Evolutionary conservation across 1,140 invertebrate species (phyloP), one percentile per base, ranked within the genome.

Genomic region (Latrodectus geometricus): DNA sequence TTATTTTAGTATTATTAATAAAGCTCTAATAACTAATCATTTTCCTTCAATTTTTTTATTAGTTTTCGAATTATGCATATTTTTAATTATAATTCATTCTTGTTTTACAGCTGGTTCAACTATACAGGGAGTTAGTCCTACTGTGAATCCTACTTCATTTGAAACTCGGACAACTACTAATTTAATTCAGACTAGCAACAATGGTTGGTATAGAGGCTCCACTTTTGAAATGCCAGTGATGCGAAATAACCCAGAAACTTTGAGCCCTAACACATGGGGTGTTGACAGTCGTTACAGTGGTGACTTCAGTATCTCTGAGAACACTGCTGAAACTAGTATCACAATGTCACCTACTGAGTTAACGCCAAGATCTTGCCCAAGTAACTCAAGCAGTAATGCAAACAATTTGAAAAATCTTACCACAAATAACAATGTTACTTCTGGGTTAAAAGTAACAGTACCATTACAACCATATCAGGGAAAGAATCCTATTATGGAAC

Each of bases 401-500:
- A 88, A 79, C 68, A 89, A 89, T 35, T 75, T 88, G 9, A 88
- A 89, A 73, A 88, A 88, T 21, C 81, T 82, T 21, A 61, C 69
- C 20, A 80, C 56, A 12, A 88, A 88, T 35, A 76, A 88, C 17
- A 75, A 83, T n/a, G 23, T 83, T 11, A 48, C 74, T 21, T 52
- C 69, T 90, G 9, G 88, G 89, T 49, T 91, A 89, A 88, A 90
- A 74, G 76, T 91, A 72, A 90, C 92, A 61, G 89, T 89, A 23
- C 88, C 89, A 35, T 66, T 96, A 49, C 95, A 96, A 89, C 95
- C 96, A 1, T 94, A 96, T 90, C 96, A 97, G 90, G 96, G 96
- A 7, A 92, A 96, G 14, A 98, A 98, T 92, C 95, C 96, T 0
- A 97, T 96, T 88, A 93, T 96, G 89, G 96, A 97, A 90, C 92